phyloP scores from a whole-genome alignment of 2,113 vertebrate genomes.

The Sorex araneus region DNA sequence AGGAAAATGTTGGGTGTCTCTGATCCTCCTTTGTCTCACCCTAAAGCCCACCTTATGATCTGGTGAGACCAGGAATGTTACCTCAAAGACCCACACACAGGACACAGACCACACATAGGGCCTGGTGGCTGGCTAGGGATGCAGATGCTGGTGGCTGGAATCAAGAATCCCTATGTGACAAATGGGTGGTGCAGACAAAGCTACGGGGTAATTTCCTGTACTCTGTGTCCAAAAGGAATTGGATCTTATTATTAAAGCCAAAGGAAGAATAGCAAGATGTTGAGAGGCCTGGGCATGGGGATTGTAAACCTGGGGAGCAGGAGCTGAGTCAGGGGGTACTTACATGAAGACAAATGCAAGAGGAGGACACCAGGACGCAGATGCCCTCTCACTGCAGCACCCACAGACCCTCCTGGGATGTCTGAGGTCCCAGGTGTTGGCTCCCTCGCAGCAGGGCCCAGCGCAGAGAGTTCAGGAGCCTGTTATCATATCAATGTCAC shows the following conservation, averaged over 20 bases:
- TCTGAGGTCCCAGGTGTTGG: not conserved
- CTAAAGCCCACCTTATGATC: not conserved
- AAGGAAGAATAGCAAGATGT: slow-evolving; percentile 7
- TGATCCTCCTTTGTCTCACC: not conserved
- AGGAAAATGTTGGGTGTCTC: not conserved
- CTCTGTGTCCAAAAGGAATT: not conserved
- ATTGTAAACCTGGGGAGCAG: not conserved
- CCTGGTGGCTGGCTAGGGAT: not conserved
- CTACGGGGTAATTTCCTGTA: not conserved
- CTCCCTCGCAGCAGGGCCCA: not conserved
- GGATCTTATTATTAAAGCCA: not conserved
- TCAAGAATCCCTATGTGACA: not conserved
- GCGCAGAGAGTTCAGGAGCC: not conserved
- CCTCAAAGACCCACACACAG: not conserved
- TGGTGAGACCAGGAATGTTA: not conserved
- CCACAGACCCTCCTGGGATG: not conserved
- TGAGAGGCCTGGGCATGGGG: not conserved
- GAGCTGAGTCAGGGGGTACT: not conserved
- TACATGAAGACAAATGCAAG: accelerated
- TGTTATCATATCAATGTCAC: not conserved
- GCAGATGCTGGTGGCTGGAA: not conserved
- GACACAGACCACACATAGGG: not conserved
- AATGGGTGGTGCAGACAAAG: not conserved
- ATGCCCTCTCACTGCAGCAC: not conserved
- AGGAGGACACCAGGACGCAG: not conserved